Conservation (phyloP, 2,888 invertebrate species). For the Aspidiotus destructor region DNA sequence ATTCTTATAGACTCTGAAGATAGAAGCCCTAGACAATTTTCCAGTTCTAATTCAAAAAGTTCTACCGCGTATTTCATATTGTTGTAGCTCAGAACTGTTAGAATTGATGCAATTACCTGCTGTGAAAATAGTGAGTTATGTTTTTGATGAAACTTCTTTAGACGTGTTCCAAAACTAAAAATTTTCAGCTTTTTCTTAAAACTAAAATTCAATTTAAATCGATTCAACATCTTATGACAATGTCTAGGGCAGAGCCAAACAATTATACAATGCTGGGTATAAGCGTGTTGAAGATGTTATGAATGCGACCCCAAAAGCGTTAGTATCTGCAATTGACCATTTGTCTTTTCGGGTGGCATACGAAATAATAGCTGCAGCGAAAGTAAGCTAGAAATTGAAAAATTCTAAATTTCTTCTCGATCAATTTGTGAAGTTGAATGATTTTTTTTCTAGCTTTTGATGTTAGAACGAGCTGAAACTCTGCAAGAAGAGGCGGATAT, state of each 20-base stretch:
- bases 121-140: conserved; percentile 60
- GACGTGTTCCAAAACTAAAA: not conserved
- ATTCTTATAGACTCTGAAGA: conserved; percentile 31
- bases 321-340: conserved; percentile 57
- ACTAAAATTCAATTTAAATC: not conserved
- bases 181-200: not conserved
- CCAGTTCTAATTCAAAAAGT: conserved; percentile 53
- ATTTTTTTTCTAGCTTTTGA: conserved; percentile 54
- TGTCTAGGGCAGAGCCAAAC: conserved; percentile 66
- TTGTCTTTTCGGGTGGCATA: conserved; percentile 62
- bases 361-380: conserved; percentile 77
- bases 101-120: conserved; percentile 79
- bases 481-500: conserved; percentile 75
- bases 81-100: conserved; percentile 67
- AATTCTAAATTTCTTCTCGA: not conserved
- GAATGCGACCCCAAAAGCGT: conserved; percentile 53
- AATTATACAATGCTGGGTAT: conserved; percentile 73
- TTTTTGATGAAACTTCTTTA: not conserved
- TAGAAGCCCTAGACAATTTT: conserved; percentile 70
- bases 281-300: conserved; percentile 67
- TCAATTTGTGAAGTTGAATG: too few species aligned
- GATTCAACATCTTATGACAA: conserved; percentile 5
- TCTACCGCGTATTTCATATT: conserved; percentile 57
- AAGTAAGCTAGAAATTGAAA: conserved; percentile 47
- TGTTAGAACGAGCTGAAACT: conserved; percentile 77